These are phyloP conservation scores for Manis javanica DNA, from an alignment of 2,797 vertebrate species.

Conservation along the genomic window DNA sequence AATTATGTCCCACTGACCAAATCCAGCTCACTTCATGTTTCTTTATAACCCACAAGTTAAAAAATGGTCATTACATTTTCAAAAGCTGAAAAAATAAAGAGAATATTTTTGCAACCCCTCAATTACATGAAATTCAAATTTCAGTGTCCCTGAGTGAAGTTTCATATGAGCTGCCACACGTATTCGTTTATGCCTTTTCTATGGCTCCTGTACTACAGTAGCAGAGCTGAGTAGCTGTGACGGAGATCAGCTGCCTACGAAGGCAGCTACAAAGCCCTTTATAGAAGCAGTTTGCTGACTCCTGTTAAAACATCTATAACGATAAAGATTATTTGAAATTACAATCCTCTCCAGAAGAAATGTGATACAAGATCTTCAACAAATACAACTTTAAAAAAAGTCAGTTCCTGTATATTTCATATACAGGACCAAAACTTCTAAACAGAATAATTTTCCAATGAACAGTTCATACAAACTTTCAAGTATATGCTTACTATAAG, in stretches of 20 bases:
- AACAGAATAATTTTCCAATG: neutral
- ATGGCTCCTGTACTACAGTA: neutral
- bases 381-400: neutral
- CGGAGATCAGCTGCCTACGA: neutral
- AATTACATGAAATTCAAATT: slow-evolving; percentile 29
- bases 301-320: neutral
- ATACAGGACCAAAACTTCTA: neutral
- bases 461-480: neutral
- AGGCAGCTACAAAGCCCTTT: neutral
- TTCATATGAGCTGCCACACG: neutral
- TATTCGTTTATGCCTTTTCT: neutral
- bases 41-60: neutral
- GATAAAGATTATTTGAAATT: neutral
- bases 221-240: neutral
- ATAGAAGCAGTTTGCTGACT: neutral
- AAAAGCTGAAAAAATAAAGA: neutral
- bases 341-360: neutral
- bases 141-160: neutral
- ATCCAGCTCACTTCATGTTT: neutral
- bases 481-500: slow-evolving; percentile 87
- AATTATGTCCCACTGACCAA: neutral
- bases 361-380: neutral
- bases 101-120: neutral
- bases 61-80: slow-evolving; percentile 2
- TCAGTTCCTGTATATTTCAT: neutral